Evolutionary conservation across 2,888 invertebrate species (phyloP).

Genomic region (Odontocerum albicorne): DNA sequence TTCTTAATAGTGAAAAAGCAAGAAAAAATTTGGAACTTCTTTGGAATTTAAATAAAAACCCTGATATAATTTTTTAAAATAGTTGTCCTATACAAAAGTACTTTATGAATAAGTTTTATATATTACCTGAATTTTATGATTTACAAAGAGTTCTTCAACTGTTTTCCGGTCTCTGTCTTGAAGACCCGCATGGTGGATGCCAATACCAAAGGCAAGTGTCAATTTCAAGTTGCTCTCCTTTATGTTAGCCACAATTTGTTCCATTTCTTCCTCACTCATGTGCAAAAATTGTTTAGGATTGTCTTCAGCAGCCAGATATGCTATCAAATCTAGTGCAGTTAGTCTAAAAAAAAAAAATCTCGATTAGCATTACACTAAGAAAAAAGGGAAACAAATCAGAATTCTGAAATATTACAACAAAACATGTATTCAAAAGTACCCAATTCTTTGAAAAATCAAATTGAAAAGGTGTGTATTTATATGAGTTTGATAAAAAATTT

Average conservation of each 20-base stretch:
- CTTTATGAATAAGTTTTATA: too few species aligned
- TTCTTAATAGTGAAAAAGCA: too few species aligned
- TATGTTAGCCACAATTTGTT: slow-evolving; percentile 69
- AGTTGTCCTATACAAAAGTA: too few species aligned
- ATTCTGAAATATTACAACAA: neutral
- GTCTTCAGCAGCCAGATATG: slow-evolving; percentile 85
- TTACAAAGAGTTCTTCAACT: slow-evolving; percentile 92
- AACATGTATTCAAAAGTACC: too few species aligned
- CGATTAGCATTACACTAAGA: neutral
- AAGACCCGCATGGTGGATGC: slow-evolving; percentile 97
- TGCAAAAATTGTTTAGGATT: slow-evolving; percentile 95
- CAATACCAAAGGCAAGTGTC: slow-evolving; percentile 95
- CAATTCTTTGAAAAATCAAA: too few species aligned
- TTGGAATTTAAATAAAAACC: too few species aligned
- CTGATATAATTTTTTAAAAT: too few species aligned
- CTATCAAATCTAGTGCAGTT: slow-evolving; percentile 93
- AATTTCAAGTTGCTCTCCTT: slow-evolving; percentile 90
- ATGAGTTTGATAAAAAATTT: too few species aligned
- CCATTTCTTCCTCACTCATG: slow-evolving; percentile 84
- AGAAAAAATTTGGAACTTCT: too few species aligned
- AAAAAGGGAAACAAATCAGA: neutral
- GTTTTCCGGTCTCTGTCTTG: slow-evolving; percentile 88
- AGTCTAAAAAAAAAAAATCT: slow-evolving; percentile 56
- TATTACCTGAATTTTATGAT: slow-evolving; percentile 92
- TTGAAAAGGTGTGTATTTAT: too few species aligned